phyloP scores from a whole-genome alignment of 2,797 vertebrate genomes.

The Premnoplex brunnescens region DNA sequence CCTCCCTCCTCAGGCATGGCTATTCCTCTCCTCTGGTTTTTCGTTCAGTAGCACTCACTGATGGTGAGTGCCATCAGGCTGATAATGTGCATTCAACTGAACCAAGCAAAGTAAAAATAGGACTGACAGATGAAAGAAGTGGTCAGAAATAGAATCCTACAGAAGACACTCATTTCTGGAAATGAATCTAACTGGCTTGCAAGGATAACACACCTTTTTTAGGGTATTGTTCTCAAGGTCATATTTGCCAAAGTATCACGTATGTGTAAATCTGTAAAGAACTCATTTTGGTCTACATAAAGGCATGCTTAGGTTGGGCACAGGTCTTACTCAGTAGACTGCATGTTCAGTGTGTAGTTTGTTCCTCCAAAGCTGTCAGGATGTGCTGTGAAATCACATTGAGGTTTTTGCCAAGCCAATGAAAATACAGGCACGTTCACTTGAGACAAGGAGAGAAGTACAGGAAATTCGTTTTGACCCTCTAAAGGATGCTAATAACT shows the following conservation, averaged over 20 bases:
- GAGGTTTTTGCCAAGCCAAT: neutral
- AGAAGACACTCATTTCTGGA: neutral
- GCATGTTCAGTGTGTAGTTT: neutral
- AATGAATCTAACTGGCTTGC: neutral
- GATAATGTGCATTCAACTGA: conserved; percentile 19
- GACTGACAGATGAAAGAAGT: neutral
- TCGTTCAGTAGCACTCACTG: conserved; percentile 16
- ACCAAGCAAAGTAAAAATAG: conserved; percentile 65
- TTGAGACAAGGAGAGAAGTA: conserved; percentile 22
- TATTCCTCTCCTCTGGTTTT: neutral
- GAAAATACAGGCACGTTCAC: conserved; percentile 38
- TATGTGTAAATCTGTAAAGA: neutral
- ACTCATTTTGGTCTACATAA: neutral
- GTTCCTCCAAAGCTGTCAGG: conserved; percentile 31
- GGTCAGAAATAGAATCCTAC: neutral
- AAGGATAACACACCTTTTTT: neutral
- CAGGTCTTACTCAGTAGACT: neutral
- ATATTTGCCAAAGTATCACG: neutral
- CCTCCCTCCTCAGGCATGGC: neutral
- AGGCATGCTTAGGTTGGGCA: neutral
- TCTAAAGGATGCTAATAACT: conserved; percentile 41
- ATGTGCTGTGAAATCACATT: neutral
- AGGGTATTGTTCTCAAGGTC: neutral
- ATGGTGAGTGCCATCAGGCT: conserved; percentile 9
- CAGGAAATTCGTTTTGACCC: conserved; percentile 43